phyloP scores from a whole-genome alignment of 2,888 invertebrate genomes.

The Tortrix viridana region DNA sequence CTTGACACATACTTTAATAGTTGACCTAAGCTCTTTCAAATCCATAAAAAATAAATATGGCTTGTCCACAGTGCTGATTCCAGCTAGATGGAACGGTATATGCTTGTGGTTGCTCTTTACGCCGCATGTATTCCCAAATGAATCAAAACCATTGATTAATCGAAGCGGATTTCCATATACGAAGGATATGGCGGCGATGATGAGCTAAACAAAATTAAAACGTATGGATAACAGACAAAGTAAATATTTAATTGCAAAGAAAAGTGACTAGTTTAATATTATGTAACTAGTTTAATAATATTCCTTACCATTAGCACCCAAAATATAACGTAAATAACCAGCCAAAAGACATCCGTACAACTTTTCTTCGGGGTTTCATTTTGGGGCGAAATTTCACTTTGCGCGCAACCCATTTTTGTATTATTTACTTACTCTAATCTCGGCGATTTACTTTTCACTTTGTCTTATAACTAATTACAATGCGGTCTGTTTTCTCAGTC shows the following conservation, averaged over 20 bases:
- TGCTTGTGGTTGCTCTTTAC: slow-evolving; percentile 90
- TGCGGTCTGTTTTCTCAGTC: no score
- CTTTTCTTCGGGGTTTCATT: slow-evolving; percentile 86
- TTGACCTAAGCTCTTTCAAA: slow-evolving; percentile 88
- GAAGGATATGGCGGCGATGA: slow-evolving; percentile 93
- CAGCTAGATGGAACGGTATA: slow-evolving; percentile 89
- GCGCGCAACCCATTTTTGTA: slow-evolving; percentile 86
- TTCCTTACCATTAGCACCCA: slow-evolving; percentile 94
- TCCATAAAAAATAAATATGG: slow-evolving; percentile 94
- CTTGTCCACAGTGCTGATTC: slow-evolving; percentile 90
- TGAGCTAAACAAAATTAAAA: slow-evolving; percentile 82
- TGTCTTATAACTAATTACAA: slow-evolving; percentile 10
- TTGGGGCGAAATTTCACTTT: slow-evolving; percentile 86
- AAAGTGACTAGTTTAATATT: not conserved
- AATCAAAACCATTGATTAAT: slow-evolving; percentile 95
- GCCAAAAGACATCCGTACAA: slow-evolving; percentile 93
- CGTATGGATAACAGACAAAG: not conserved
- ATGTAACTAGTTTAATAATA: slow-evolving; percentile 33
- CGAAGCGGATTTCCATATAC: slow-evolving; percentile 94
- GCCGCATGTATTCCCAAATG: slow-evolving; percentile 97
- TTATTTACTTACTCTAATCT: slow-evolving; percentile 11
- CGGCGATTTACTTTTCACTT: not conserved
- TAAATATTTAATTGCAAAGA: not conserved
- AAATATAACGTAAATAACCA: slow-evolving; percentile 90
- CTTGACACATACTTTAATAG: slow-evolving; percentile 95